Base-by-base conservation (phyloP, 2,888 invertebrate genomes). In the Apantesis nais region DNA sequence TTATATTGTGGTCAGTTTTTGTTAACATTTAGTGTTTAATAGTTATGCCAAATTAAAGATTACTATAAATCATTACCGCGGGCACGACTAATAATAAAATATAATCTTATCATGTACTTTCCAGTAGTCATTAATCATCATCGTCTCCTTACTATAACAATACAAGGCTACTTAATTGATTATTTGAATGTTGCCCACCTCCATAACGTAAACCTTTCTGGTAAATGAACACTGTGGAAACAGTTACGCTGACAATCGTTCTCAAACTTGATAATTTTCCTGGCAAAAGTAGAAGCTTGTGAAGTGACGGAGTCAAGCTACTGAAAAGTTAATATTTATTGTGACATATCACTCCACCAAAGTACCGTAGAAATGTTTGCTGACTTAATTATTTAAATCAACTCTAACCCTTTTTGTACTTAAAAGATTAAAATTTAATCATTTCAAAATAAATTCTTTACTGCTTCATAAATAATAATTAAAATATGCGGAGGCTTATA, bases 381-480 rank as follows among this genome's bases (percentile, higher is more conserved):
- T 44, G 22, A 48, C 9, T 19, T 41, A 41, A 41, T 41, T 44
- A 44, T 44, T 44, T 44, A 44, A 48, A 48, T 58, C 16, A 29
- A 5, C n/a, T 14, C 5, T 29, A 25, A 25, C 12, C 11, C 0
- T 25, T 25, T 16, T 16, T 29, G 5, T 14, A 58, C 55, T 29
- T 29, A 58, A n/a, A 11, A 55, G 1, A 14, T 25, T 25, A 16
- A 29, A 58, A 29, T 29, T 5, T 2, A 58, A 29, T 29, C 7
- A 29, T n/a, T 31, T 19, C 2, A 11, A 62, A 62, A 62, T 37
- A n/a, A 31, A 37, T 62, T 62, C 1, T 37, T 22, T 61, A 41
- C 44, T 8, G 48, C 67, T 52, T 65, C 72, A 44, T 74, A 79
- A 71, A 75, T 78, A 71, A 75, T 78, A 75, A 81, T 81, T 79